These are phyloP conservation scores for Sciaenops ocellatus DNA, from an alignment of 2,797 vertebrate species.

Conservation along the genomic window DNA sequence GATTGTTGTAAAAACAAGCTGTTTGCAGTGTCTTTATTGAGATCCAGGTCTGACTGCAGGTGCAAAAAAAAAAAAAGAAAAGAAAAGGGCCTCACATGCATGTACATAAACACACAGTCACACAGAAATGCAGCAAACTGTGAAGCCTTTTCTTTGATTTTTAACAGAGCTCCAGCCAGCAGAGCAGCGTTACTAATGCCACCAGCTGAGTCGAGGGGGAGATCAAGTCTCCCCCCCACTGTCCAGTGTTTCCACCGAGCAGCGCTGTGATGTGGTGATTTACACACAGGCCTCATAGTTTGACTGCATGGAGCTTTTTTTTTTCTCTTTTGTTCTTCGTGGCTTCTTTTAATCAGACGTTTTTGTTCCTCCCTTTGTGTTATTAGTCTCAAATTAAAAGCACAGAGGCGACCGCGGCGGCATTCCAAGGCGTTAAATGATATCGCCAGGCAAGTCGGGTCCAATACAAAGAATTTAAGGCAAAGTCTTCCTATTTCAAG, in stretches of 20 bases:
- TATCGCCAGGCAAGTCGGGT: conserved; percentile 45
- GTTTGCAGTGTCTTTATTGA: conserved; percentile 49
- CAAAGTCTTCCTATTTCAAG: conserved; percentile 70
- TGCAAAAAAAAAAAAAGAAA: conserved; percentile 44
- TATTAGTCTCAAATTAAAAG: conserved; percentile 65
- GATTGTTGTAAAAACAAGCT: conserved; percentile 58
- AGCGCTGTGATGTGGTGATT: conserved; percentile 57
- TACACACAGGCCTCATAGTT: conserved; percentile 27
- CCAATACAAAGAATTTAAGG: conserved; percentile 48
- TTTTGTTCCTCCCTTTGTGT: conserved; percentile 40
- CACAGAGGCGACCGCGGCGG: conserved; percentile 27
- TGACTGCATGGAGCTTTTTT: conserved; percentile 57
- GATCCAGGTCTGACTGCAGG: conserved; percentile 43
- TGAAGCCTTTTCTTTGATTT: conserved; percentile 62
- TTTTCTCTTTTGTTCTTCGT: conserved; percentile 24
- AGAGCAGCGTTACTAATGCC: conserved; percentile 64
- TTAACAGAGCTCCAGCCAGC: conserved; percentile 34
- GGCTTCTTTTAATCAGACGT: conserved; percentile 57
- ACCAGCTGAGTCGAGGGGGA: conserved; percentile 63
- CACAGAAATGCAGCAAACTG: conserved; percentile 33
- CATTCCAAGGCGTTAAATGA: conserved; percentile 57
- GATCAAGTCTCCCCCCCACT: conserved; percentile 50
- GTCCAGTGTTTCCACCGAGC: conserved; percentile 54
- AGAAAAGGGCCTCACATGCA: not conserved
- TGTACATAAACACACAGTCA: conserved; percentile 18